Evolutionary conservation across 2,113 vertebrate genomes (phyloP), one percentile per base, ranked within the genome.

Genomic region (Jaculus jaculus): DNA sequence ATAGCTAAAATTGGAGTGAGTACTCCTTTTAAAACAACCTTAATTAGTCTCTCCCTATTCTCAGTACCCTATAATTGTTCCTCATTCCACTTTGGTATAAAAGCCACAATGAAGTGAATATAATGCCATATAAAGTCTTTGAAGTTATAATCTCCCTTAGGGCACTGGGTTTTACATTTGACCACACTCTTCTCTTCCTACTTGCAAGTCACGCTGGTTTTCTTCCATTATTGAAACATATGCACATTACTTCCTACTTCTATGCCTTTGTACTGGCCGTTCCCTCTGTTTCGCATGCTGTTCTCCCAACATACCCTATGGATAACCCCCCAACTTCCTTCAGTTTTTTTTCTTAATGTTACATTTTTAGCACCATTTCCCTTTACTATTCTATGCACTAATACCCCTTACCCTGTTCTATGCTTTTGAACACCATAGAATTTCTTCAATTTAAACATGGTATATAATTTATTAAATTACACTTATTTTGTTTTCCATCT

Each of bases 401-500:
- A 80, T 42, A 3, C 16, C 7, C 47, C 13, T 84, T 87, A 81
- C 7, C 18, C 7, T 79, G 24, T 26, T 83, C 34, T 51, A 90
- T 58, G 84, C 91, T 89, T 80, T 13, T 60, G 90, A 63, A 85
- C 61, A 37, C 23, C 6, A 34, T n/a, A 89, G 51, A 20, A 83
- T 4, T 92, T 89, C 65, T 69, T 17, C 85, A 69, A 26, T 85
- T 94, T 88, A 94, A 91, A 61, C 4, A 39, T 85, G 30, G 17
- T 84, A 68, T 17, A 81, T 77, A 69, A 90, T 61, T 80, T 89
- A 79, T n/a, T 84, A 47, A 74, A 84, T 85, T 39, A 94, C 80
- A 32, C 37, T 78, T 88, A 65, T 68, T 90, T 92, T 81, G 18
- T 89, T 84, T 42, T 75, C n/a, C 87, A 39, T 60, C 32, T 71